Evolutionary conservation across 2,113 vertebrate genomes (phyloP).

Genomic region (Daboia siamensis): DNA sequence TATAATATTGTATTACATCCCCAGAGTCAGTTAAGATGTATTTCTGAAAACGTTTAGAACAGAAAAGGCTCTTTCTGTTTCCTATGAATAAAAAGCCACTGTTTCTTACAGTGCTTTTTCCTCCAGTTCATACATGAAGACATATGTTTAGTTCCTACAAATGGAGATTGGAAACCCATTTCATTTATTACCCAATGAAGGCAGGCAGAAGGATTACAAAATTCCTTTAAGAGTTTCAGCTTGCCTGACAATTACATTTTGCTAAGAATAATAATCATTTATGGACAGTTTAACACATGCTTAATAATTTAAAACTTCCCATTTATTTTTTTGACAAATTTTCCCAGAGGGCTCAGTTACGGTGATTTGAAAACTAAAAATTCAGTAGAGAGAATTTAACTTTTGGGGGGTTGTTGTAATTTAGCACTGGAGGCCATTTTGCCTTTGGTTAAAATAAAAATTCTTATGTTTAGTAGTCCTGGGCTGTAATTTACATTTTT

Average conservation of each 20-base stretch:
- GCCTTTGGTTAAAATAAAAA: conserved; percentile 12
- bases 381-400: conserved; percentile 5
- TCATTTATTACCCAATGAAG: conserved; percentile 49
- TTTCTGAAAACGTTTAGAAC: neutral
- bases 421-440: neutral
- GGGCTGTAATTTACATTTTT: neutral
- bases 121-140: neutral
- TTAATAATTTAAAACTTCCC: conserved; percentile 40
- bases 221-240: conserved; percentile 42
- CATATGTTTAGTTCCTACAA: conserved; percentile 39
- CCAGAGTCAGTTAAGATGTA: neutral
- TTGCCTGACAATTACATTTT: conserved; percentile 32
- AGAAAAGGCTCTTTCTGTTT: neutral
- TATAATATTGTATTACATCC: neutral
- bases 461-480: neutral
- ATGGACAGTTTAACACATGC: conserved; percentile 17
- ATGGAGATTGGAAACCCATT: conserved; percentile 47
- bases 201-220: conserved; percentile 46
- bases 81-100: neutral
- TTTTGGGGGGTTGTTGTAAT: neutral
- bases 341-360: conserved; percentile 13
- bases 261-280: conserved; percentile 44
- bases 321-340: conserved; percentile 32
- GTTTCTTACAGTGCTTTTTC: neutral
- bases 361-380: conserved; percentile 19